phyloP scores from a whole-genome alignment of 2,113 vertebrate genomes.

The Leptocoma aspasia region DNA sequence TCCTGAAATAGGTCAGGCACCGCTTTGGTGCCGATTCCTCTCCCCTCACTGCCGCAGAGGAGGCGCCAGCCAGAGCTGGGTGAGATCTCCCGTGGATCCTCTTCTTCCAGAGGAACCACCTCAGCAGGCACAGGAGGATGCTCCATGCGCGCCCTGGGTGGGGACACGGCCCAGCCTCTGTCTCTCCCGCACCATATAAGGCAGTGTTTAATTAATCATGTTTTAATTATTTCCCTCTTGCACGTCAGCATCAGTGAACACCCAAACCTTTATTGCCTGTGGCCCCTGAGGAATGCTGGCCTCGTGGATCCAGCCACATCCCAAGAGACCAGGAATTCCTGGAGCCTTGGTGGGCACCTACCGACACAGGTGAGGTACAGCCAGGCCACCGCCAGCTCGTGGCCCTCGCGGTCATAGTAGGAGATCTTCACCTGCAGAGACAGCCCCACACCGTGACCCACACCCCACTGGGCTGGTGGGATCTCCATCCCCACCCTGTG shows the following conservation, averaged over 20 bases:
- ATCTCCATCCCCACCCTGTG: neutral
- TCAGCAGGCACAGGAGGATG: neutral
- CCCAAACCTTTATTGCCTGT: neutral
- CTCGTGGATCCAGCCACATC: neutral
- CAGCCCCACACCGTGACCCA: neutral
- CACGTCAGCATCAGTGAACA: neutral
- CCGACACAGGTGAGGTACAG: constrained; percentile 71
- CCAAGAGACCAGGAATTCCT: fast-evolving
- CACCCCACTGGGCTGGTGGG: fast-evolving
- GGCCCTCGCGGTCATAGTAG: constrained; percentile 42
- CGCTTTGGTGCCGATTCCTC: neutral
- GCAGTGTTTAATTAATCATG: neutral
- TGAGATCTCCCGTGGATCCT: neutral
- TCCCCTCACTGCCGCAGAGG: neutral
- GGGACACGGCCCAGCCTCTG: neutral
- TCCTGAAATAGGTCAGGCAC: constrained; percentile 32
- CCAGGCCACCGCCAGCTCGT: constrained; percentile 34
- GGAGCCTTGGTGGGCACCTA: constrained; percentile 21
- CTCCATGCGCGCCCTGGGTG: neutral
- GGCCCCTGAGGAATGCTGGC: neutral
- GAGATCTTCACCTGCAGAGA: constrained; percentile 69
- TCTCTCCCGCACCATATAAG: neutral
- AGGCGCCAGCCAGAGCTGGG: fast-evolving
- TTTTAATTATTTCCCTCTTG: constrained; percentile 19
- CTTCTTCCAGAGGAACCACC: neutral